These are phyloP conservation scores for Acrocephalus scirpaceus DNA, from an alignment of 2,797 vertebrate genomes.

Conservation along the genomic window DNA sequence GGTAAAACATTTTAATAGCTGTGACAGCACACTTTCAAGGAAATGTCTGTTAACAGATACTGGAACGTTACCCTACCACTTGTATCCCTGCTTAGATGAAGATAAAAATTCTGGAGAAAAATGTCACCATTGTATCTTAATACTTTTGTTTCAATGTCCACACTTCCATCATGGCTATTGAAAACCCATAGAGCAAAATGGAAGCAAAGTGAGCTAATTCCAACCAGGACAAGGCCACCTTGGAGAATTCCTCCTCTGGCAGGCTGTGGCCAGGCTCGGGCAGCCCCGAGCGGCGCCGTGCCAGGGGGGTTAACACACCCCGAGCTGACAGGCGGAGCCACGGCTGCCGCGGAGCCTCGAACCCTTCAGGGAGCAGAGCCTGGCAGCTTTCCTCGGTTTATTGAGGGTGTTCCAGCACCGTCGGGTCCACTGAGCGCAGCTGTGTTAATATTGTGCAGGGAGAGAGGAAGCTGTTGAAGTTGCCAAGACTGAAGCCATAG, in stretches of 20 bases:
- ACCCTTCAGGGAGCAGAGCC: background rate
- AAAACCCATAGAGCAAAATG: background rate
- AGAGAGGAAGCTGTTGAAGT: background rate
- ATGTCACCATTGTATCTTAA: background rate
- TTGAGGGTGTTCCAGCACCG: background rate
- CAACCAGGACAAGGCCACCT: background rate
- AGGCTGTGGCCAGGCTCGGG: background rate
- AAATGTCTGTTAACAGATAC: background rate
- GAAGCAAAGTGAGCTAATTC: background rate
- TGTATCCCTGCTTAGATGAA: background rate
- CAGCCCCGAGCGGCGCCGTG: background rate
- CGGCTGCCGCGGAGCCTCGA: background rate
- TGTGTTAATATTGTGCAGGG: background rate
- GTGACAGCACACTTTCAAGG: background rate
- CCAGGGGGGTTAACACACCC: background rate
- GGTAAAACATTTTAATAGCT: background rate
- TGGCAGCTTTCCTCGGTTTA: background rate
- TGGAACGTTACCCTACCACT: background rate
- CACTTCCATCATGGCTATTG: background rate
- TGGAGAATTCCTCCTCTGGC: background rate
- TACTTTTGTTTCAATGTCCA: background rate
- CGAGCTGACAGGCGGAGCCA: background rate
- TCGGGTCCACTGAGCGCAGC: background rate
- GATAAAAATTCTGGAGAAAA: constrained; percentile 12
- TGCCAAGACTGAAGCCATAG: background rate